These are phyloP conservation scores for Octopus bimaculoides DNA, from an alignment of 1,140 invertebrate genomes.

Conservation along the genomic window DNA sequence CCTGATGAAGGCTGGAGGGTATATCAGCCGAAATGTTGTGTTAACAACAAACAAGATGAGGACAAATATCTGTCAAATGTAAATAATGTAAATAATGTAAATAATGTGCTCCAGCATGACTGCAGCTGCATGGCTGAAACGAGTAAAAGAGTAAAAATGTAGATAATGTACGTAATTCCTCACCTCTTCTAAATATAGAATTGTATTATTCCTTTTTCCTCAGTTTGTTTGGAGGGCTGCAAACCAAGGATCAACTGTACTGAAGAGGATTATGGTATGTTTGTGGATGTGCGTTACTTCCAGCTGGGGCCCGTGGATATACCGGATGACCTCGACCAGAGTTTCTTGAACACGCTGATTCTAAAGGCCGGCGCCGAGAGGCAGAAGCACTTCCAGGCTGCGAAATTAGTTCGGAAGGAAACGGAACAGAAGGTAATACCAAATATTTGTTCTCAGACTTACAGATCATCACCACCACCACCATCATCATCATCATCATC, in stretches of 20 bases:
- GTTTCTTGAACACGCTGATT: constrained; percentile 39
- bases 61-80: too few relatives aligned
- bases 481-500: neutral
- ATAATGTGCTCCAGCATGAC: too few relatives aligned
- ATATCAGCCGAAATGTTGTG: too few relatives aligned
- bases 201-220: too few relatives aligned
- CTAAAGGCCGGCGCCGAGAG: constrained; percentile 38
- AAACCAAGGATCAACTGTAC: constrained; percentile 29
- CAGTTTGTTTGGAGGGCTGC: constrained; percentile 20
- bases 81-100: too few relatives aligned
- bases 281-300: constrained; percentile 46
- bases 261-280: constrained; percentile 41
- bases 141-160: too few relatives aligned
- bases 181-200: too few relatives aligned
- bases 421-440: constrained; percentile 24
- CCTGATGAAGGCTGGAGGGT: too few relatives aligned
- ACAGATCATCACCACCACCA: neutral
- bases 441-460: too few relatives aligned
- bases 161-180: too few relatives aligned
- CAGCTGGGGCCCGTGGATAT: constrained; percentile 42
- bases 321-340: constrained; percentile 36
- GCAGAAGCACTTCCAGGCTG: constrained; percentile 41
- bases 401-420: constrained; percentile 41
- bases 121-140: too few relatives aligned
- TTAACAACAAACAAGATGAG: too few relatives aligned